phyloP scores from a whole-genome alignment of 2,888 invertebrate species.

The Tillus elongatus region DNA sequence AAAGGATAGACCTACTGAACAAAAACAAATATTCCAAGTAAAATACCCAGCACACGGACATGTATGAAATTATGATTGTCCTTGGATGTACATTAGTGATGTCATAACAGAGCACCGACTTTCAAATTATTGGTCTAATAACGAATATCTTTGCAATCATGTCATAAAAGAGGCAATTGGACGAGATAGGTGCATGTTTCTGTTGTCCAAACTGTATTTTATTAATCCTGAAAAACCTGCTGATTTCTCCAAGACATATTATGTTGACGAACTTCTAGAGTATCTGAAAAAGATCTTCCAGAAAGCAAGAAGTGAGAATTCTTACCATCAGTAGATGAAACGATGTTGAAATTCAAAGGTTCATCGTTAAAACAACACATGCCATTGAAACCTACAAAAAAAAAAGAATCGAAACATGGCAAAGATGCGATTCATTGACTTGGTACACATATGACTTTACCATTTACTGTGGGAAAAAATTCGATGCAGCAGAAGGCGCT shows the following conservation, averaged over 20 bases:
- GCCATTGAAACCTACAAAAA: background rate
- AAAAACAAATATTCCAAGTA: too few relatives aligned
- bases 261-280: background rate
- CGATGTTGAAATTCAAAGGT: slow-evolving; percentile 4
- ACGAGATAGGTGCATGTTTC: background rate
- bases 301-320: background rate
- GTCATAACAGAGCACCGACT: background rate
- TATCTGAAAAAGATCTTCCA: slow-evolving; percentile 1
- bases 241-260: background rate
- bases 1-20: background rate
- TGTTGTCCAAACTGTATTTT: background rate
- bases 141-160: too few relatives aligned
- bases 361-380: background rate
- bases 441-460: slow-evolving; percentile 17
- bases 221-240: slow-evolving; percentile 1
- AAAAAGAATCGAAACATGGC: slow-evolving; percentile 2
- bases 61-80: slow-evolving; percentile 4
- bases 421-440: slow-evolving; percentile 3
- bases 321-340: background rate
- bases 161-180: background rate
- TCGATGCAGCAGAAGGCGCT: slow-evolving; percentile 10
- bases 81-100: background rate
- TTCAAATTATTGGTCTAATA: background rate
- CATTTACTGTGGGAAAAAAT: slow-evolving; percentile 14
- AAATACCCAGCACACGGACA: too few relatives aligned